phyloP scores from a whole-genome alignment of 2,888 invertebrate genomes.

The Trissoscelio sp. region DNA sequence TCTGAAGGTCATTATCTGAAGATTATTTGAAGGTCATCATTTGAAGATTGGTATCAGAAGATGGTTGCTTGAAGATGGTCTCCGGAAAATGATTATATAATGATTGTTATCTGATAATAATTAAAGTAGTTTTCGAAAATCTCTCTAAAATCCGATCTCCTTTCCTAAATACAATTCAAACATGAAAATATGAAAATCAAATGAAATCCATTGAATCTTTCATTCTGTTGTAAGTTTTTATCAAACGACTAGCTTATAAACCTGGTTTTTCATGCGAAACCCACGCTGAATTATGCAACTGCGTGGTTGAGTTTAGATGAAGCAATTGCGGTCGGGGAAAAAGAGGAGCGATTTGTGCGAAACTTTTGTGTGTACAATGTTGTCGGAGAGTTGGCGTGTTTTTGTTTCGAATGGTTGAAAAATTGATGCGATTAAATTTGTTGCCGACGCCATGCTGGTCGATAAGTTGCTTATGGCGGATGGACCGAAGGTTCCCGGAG shows the following conservation, averaged over 20 bases:
- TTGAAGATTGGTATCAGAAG: too few species aligned
- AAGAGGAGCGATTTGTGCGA: slow-evolving; percentile 49
- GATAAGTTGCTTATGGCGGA: slow-evolving; percentile 67
- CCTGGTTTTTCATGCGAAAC: slow-evolving; percentile 43
- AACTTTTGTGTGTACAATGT: slow-evolving; percentile 51
- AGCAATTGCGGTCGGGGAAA: slow-evolving; percentile 57
- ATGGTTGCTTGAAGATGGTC: too few species aligned
- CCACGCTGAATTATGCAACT: slow-evolving; percentile 56
- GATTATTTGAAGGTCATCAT: too few species aligned
- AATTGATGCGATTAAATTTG: slow-evolving; percentile 68
- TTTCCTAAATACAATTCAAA: background rate
- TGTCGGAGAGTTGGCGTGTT: slow-evolving; percentile 50
- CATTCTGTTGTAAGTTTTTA: slow-evolving; percentile 23
- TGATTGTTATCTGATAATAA: too few species aligned
- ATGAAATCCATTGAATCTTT: slow-evolving; percentile 30
- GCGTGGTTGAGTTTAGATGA: slow-evolving; percentile 47
- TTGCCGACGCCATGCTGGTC: slow-evolving; percentile 66
- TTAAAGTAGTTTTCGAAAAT: too few species aligned
- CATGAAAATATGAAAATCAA: background rate
- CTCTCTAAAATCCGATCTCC: too few species aligned
- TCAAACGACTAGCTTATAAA: slow-evolving; percentile 41
- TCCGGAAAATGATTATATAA: too few species aligned
- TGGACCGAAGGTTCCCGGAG: slow-evolving; percentile 65
- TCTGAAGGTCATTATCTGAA: too few species aligned
- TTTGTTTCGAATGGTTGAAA: slow-evolving; percentile 68